Percentiles rank a stretch among this genome's conserved stretches.
phyloP scores from a whole-genome alignment of 1,140 invertebrate genomes.

The Chrysoperla carnea region DNA sequence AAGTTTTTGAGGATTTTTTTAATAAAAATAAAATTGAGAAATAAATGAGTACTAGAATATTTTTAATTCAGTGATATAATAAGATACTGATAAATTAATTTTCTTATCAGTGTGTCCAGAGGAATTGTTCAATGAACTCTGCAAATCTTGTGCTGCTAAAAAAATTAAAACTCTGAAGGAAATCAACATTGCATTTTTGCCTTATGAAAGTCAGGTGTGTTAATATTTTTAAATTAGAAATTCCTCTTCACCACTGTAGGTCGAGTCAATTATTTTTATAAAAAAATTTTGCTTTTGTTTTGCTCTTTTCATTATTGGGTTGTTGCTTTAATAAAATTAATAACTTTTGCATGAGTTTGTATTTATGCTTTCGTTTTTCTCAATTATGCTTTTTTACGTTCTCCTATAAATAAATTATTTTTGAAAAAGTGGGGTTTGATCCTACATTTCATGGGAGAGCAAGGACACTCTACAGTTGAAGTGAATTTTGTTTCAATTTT shows the following conservation, averaged over 20 bases:
- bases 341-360: background rate
- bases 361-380: too few species aligned
- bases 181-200: constrained; percentile 99
- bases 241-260: too few species aligned
- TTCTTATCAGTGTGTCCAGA: constrained; percentile 57
- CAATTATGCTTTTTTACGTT: too few species aligned
- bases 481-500: too few species aligned
- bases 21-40: too few species aligned
- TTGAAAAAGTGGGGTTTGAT: too few species aligned
- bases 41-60: too few species aligned
- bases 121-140: constrained; percentile 89
- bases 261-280: too few species aligned
- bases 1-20: too few species aligned
- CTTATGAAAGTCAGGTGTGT: constrained; percentile 93
- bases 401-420: too few species aligned
- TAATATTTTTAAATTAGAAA: background rate
- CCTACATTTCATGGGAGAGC: too few species aligned
- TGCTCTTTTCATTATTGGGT: background rate
- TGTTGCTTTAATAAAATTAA: background rate
- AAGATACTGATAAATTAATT: background rate
- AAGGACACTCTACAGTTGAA: too few species aligned
- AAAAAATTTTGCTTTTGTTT: constrained; percentile 2
- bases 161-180: constrained; percentile 99
- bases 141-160: constrained; percentile 84
- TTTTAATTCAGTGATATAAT: background rate